Conservation (phyloP, 2,113 vertebrate species). For the Crotalus horridus region DNA sequence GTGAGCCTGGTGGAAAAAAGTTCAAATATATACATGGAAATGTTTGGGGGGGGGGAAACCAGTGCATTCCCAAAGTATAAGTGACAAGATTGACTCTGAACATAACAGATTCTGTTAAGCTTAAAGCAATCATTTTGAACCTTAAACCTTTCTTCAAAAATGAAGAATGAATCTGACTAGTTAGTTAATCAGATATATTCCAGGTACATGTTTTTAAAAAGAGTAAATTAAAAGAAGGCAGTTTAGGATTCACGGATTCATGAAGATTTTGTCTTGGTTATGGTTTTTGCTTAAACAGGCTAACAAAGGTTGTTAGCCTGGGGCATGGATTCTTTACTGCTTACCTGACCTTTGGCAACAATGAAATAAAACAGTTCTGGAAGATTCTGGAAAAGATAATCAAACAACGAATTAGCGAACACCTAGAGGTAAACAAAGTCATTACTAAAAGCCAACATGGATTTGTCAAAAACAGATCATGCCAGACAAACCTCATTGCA, state of each 20-base stretch:
- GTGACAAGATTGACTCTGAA: background rate
- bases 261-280: background rate
- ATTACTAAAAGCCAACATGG: too few species aligned
- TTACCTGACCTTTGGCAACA: background rate
- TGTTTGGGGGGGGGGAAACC: background rate
- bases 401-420: too few species aligned
- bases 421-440: too few species aligned
- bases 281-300: background rate
- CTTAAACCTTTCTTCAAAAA: background rate
- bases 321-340: background rate
- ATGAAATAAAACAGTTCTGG: background rate
- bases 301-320: background rate
- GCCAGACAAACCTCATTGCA: too few species aligned
- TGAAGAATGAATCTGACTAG: background rate
- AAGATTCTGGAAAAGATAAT: too few species aligned
- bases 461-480: too few species aligned
- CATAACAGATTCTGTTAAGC: background rate
- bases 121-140: background rate
- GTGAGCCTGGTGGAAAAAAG: background rate
- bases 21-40: background rate
- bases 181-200: background rate
- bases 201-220: background rate
- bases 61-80: too few species aligned
- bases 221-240: background rate
- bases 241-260: background rate